These are phyloP conservation scores for Sebastes oblongus DNA, from an alignment of 2,797 vertebrate species.

Conservation along the genomic window DNA sequence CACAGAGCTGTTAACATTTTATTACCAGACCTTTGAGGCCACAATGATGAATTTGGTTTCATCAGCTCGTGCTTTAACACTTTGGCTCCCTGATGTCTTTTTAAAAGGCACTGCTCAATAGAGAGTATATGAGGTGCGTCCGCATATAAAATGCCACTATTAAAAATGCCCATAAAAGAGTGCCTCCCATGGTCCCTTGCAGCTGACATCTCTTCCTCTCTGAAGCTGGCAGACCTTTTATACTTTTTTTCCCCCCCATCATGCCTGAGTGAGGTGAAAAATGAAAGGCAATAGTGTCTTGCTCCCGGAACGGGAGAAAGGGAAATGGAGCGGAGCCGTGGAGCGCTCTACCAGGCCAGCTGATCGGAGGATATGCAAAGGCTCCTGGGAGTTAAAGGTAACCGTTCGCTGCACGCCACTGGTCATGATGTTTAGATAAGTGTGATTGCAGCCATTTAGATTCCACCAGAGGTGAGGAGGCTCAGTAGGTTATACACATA, in stretches of 20 bases:
- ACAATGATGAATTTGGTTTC: constrained; percentile 58
- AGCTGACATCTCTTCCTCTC: constrained; percentile 41
- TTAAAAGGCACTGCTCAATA: constrained; percentile 61
- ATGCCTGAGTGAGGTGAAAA: constrained; percentile 55
- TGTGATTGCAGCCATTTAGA: constrained; percentile 43
- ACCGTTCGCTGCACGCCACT: constrained; percentile 20
- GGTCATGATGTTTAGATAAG: constrained; percentile 58
- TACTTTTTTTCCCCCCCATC: background rate
- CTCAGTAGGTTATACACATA: background rate
- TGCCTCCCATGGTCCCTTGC: constrained; percentile 22
- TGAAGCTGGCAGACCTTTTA: constrained; percentile 43
- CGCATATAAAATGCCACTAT: constrained; percentile 69
- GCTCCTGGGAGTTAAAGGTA: constrained; percentile 35
- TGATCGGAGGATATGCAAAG: constrained; percentile 23
- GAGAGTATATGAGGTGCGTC: constrained; percentile 61
- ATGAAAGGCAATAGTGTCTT: constrained; percentile 57
- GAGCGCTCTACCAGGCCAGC: constrained; percentile 24
- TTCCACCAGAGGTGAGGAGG: background rate
- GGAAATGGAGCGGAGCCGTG: constrained; percentile 30
- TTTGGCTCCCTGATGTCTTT: constrained; percentile 58
- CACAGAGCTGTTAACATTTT: constrained; percentile 58
- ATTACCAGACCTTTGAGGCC: constrained; percentile 46
- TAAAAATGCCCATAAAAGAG: constrained; percentile 58
- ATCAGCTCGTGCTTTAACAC: constrained; percentile 66
- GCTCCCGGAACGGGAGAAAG: constrained; percentile 25